A percentile compares a stretch with the other conserved stretches of the same genome.
Evolutionary conservation across 2,113 vertebrate genomes (phyloP).

Genomic region (Neogobius melanostomus): DNA sequence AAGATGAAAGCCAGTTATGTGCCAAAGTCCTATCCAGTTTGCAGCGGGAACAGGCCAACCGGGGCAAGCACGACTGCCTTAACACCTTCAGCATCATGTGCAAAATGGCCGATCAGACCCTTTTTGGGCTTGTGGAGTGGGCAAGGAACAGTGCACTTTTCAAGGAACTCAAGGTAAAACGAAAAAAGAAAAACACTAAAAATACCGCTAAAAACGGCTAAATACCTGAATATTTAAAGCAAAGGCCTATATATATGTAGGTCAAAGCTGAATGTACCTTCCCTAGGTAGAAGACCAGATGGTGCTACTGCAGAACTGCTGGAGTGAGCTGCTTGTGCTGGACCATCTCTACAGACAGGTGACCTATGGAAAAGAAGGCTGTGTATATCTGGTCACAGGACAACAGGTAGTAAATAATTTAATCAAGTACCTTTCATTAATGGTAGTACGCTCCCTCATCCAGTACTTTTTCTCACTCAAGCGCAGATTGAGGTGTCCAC

Average conservation of each 20-base stretch:
- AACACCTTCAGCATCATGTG: constrained; percentile 85
- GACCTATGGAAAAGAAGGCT: constrained; percentile 72
- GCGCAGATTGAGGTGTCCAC: constrained; percentile 77
- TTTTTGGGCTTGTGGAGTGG: constrained; percentile 82
- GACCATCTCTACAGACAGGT: constrained; percentile 82
- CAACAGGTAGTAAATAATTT: constrained; percentile 72
- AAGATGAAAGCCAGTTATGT: constrained; percentile 76
- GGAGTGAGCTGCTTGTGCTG: constrained; percentile 81
- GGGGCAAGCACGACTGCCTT: constrained; percentile 78
- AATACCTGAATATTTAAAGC: neutral
- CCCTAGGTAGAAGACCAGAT: constrained; percentile 81
- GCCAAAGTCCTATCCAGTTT: constrained; percentile 75
- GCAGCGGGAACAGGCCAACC: constrained; percentile 75
- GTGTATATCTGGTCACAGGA: constrained; percentile 80
- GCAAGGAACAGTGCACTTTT: constrained; percentile 77
- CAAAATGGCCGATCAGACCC: constrained; percentile 81
- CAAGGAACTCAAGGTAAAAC: constrained; percentile 79
- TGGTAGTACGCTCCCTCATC: neutral
- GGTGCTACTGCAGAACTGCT: constrained; percentile 81
- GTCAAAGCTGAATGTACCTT: neutral
- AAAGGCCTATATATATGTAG: neutral
- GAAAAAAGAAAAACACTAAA: neutral
- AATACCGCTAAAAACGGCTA: neutral
- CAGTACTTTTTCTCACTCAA: constrained; percentile 3
- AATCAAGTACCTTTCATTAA: neutral